A percentile compares a stretch with the other conserved stretches of the same genome.
These are phyloP conservation scores for Picathartes gymnocephalus DNA, from an alignment of 2,113 vertebrate genomes.

Conservation along the genomic window DNA sequence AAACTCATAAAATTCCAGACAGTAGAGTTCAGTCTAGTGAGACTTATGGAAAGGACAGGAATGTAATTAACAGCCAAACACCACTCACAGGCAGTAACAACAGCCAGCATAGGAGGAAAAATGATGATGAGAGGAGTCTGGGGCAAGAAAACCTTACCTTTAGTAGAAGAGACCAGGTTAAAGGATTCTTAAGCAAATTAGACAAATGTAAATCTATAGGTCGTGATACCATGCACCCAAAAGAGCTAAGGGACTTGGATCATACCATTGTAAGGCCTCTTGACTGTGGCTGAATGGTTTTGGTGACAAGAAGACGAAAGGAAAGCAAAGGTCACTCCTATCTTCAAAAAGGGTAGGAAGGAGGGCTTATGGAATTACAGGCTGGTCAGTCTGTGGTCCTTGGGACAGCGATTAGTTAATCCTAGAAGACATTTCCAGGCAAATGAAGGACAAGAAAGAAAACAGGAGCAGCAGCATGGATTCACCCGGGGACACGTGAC, in stretches of 20 bases:
- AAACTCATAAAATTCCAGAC: background rate
- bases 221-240: background rate
- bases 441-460: background rate
- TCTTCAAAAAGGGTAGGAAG: background rate
- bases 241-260: background rate
- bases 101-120: background rate
- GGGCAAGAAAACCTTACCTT: background rate
- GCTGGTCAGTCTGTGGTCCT: background rate
- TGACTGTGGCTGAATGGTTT: background rate
- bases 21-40: background rate
- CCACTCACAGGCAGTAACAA: background rate
- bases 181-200: background rate
- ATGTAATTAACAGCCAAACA: background rate
- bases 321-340: background rate
- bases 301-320: background rate
- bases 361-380: background rate
- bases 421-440: background rate
- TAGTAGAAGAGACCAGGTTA: background rate
- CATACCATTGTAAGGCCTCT: background rate
- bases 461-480: background rate
- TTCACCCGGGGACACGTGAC: rapidly evolving
- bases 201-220: background rate
- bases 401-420: background rate
- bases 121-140: background rate
- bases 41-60: background rate